Evolutionary conservation across 2,888 invertebrate genomes (phyloP).

Genomic region (Mesochorus sp.): DNA sequence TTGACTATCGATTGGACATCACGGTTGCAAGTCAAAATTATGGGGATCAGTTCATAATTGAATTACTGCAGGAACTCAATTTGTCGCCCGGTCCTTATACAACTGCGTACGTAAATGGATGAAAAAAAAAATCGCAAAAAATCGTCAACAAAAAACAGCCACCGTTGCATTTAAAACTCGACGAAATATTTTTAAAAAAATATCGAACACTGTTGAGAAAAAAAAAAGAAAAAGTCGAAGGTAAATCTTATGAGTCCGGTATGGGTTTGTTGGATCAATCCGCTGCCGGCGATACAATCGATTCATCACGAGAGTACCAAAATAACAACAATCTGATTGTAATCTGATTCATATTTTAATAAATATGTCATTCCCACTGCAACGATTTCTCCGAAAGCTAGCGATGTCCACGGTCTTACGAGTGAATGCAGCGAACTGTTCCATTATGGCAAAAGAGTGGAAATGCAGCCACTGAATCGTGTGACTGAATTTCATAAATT

Average conservation of each 20-base stretch:
- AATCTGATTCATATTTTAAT: conserved; percentile 36
- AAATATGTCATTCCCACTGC: conserved; percentile 46
- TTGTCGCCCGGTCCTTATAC: conserved; percentile 36
- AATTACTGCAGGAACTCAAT: conserved; percentile 8
- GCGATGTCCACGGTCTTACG: conserved; percentile 34
- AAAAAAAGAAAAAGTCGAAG: conserved; percentile 44
- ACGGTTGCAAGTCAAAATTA: conserved; percentile 58
- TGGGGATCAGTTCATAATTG: conserved; percentile 30
- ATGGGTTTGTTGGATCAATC: conserved; percentile 48
- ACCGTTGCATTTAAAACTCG: conserved; percentile 40
- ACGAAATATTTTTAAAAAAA: conserved; percentile 39
- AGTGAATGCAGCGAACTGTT: conserved; percentile 31
- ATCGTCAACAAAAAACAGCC: conserved; percentile 36
- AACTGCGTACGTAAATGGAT: background rate
- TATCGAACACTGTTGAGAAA: conserved; percentile 33
- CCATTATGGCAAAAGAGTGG: conserved; percentile 28
- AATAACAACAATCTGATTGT: too few relatives aligned
- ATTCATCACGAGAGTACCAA: too few relatives aligned
- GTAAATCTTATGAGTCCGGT: conserved; percentile 48
- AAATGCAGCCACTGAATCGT: conserved; percentile 21
- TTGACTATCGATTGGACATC: conserved; percentile 50
- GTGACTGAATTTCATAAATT: background rate
- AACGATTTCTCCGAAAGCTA: conserved; percentile 33
- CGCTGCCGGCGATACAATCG: conserved; percentile 3
- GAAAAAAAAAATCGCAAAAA: conserved; percentile 7